These are phyloP conservation scores for Myotis lucifugus DNA, from an alignment of 2,113 vertebrate genomes.

Conservation along the genomic window DNA sequence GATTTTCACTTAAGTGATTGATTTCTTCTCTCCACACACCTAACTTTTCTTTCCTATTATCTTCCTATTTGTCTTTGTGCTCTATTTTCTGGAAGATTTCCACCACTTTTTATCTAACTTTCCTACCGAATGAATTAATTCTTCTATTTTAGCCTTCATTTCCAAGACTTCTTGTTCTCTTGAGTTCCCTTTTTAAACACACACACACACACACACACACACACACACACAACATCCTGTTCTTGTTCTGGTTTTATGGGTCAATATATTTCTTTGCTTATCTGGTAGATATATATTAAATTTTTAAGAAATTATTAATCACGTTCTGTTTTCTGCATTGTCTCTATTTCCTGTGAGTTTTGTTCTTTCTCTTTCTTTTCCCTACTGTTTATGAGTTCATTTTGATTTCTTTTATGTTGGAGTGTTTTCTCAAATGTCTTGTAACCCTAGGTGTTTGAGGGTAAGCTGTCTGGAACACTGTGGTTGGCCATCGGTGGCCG, in stretches of 20 bases:
- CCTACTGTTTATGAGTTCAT: neutral
- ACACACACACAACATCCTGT: neutral
- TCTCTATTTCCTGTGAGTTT: neutral
- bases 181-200: neutral
- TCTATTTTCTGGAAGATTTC: conserved; percentile 32
- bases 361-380: neutral
- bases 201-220: neutral
- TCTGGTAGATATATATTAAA: neutral
- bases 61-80: neutral
- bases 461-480: neutral
- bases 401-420: neutral
- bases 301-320: neutral
- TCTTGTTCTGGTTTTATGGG: neutral
- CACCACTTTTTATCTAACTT: neutral
- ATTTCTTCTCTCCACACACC: neutral
- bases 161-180: neutral
- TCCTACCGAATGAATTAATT: neutral
- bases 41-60: neutral
- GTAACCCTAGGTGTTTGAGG: neutral
- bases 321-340: neutral
- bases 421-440: neutral
- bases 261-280: neutral
- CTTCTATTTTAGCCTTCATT: conserved; percentile 43
- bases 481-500: neutral
- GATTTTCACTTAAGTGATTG: neutral